phyloP scores from a whole-genome alignment of 2,888 invertebrate species.

The Dioctria linearis region DNA sequence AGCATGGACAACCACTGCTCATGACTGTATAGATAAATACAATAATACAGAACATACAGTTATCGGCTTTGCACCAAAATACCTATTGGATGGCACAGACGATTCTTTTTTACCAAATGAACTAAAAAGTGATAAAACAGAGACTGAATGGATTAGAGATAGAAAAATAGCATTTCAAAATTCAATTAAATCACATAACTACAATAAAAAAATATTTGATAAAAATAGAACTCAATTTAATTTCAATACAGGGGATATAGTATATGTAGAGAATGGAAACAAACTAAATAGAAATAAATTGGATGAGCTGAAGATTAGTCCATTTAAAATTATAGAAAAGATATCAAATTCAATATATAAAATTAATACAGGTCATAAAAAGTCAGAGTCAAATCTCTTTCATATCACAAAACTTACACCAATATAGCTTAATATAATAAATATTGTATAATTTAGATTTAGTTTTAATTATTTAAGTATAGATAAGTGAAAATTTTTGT shows the following conservation, averaged over 20 bases:
- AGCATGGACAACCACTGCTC: no score
- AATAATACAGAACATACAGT: no score
- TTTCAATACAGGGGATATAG: conserved; percentile 1
- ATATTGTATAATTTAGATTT: no score
- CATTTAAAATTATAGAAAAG: conserved; percentile 48
- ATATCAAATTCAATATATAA: conserved; percentile 52
- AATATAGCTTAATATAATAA: no score
- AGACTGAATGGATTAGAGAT: neutral
- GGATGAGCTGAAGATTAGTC: conserved; percentile 34
- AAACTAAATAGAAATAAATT: conserved; percentile 32
- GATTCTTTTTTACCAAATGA: neutral
- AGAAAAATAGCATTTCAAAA: neutral
- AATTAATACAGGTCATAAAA: conserved; percentile 46
- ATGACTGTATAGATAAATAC: no score
- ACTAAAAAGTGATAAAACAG: conserved; percentile 3
- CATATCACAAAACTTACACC: conserved; percentile 3
- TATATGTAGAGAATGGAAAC: conserved; percentile 27
- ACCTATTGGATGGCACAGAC: no score
- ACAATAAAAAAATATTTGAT: conserved; percentile 13
- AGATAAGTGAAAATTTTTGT: no score
- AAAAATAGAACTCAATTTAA: neutral
- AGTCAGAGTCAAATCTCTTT: conserved; percentile 32
- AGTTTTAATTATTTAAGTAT: no score
- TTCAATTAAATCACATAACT: neutral
- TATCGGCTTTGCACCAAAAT: no score